Evolutionary conservation across 2,888 invertebrate species (phyloP), one percentile per base, ranked within the genome.

Genomic region (Suillia variegata): DNA sequence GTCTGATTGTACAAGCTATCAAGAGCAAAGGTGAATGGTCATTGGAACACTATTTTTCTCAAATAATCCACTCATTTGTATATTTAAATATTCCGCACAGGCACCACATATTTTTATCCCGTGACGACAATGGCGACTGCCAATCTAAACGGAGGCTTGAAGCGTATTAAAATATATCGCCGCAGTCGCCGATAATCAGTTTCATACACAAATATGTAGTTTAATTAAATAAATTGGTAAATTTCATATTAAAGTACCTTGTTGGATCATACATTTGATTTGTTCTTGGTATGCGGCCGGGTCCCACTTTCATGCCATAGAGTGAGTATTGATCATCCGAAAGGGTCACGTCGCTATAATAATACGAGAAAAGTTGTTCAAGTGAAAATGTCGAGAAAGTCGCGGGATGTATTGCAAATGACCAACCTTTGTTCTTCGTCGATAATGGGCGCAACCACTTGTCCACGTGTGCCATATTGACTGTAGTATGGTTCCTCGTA

Each of bases 401-500:
- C n/a, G n/a, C n/a, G n/a, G 33, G 8, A 8, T 10, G 8, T 10
- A 33, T 13, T 45, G n/a, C n/a, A n/a, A n/a, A n/a, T n/a, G n/a
- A 65, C 67, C 63, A 62, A 80, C 81, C 78, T 88, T 61, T 92
- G 87, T 83, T 96, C 95, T 80, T 95, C 95, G 76, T 96, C 96
- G 68, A 96, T 95, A 59, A 95, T 90, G 3, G 96, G 94, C 6
- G 95, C 93, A 62, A 94, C 93, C 49, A 85, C 86, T 1, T 85
- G 75, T 2, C 87, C 83, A 31, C 87, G 80, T 5, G 88, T 89
- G 5, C 88, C 88, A 77, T 90, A 94, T 76, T 92, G 92, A 54
- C 91, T 88, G 74, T 93, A 94, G 82, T 93, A 94, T 0, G 93
- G 93, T 74, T 94, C 94, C 76, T 94, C 94, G 73, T 93, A 94